Evolutionary conservation across 2,888 invertebrate species (phyloP), one percentile per base, ranked within the genome.

Genomic region (Zeuzera pyrina): DNA sequence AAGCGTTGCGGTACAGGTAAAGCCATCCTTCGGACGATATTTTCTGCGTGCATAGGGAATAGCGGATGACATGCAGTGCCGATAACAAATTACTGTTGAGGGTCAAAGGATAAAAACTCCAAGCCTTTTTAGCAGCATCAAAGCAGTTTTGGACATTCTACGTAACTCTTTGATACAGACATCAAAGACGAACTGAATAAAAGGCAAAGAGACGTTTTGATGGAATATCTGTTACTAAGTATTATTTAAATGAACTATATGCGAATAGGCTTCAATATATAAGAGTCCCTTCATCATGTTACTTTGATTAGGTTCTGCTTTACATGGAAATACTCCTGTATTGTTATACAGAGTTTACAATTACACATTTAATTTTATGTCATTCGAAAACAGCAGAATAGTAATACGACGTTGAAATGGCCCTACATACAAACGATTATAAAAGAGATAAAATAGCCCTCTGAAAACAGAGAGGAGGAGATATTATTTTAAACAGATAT

Each of bases 61-160:
- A 37, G 30, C 44, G 39, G 50, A 45, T 48, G 51, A 64, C 60
- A 68, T 74, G 71, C 74, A 72, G 68, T 67, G 62, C 55, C 71
- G 58, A 72, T 70, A 49, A 38, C 49, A 43, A 39, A 42, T 43
- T 37, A 55, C 58, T 49, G 49, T 63, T 14, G n/a, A 15, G 14
- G 15, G 61, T 73, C 71, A 74, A 76, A 77, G 68, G 76, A 62
- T 64, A 57, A 57, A 64, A 60, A 52, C 49, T 45, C 41, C 45
- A 51, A 52, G 54, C 55, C 61, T 63, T 60, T 53, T 52, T 34
- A 28, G 31, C 28, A 26, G 31, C 26, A 22, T 29, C 24, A 33
- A 12, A 29, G 15, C 10, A 30, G 36, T 34, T 66, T 71, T 58
- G 55, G 50, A 51, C 61, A 56, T 43, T 58, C 48, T 50, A 61